Evolutionary conservation across 2,888 invertebrate genomes (phyloP), one percentile per base, ranked within the genome.

Genomic region (Parochlus steinenii): DNA sequence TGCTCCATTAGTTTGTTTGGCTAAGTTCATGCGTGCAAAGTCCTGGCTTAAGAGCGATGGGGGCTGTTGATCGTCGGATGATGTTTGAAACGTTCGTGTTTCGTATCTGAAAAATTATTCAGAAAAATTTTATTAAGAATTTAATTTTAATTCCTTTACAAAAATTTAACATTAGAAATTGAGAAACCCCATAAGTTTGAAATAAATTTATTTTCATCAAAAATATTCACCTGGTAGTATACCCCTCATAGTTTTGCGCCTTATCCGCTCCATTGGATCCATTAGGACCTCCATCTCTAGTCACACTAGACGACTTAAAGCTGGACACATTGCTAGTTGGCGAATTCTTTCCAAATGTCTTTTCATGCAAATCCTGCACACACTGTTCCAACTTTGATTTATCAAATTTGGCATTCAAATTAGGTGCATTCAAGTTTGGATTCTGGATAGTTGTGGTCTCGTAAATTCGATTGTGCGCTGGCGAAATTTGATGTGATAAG

Each of bases 161-260:
- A 6, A 20, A 23, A 11, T 15, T 24, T 11, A 15, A 6, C 11
- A 18, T n/a, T 8, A 23, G 8, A 37, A 37, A n/a, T 37, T 29
- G n/a, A n/a, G n/a, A n/a, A n/a, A n/a, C n/a, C n/a, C n/a, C n/a
- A 22, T 18, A 15, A 24, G 17, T 36, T 26, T 16, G 6, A 22
- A 33, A 18, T 22, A 28, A 14, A 23, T 20, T n/a, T 23, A 22
- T 22, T 28, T 26, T 11, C 17, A 35, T 18, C 15, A 22, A 15
- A 18, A 29, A 4, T 16, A 41, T 64, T 64, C 43, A 72, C 72
- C 71, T 71, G 34, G 71, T 70, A 10, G 73, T 72, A 47, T 70
- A 74, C 34, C 72, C 73, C 47, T 74, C 73, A 47, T 74, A 74
- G 43, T 62, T 69, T 46, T 64, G 64, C 27, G 62, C 62, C 3